Evolutionary conservation across 2,113 vertebrate species (phyloP).

Genomic region (Etheostoma cragini): DNA sequence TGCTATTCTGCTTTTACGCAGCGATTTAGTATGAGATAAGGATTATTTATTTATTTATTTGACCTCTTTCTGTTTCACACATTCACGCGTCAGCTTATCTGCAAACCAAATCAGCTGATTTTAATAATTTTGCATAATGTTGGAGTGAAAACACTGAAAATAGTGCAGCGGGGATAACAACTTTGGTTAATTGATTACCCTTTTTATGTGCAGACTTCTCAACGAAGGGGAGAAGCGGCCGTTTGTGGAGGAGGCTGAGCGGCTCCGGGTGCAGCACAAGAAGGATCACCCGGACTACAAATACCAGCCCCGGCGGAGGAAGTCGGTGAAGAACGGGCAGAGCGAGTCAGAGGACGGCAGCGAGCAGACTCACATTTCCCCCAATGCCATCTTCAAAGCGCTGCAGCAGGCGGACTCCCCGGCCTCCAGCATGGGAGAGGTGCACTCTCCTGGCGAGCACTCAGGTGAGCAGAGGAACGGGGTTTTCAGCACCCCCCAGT

Average conservation of each 20-base stretch:
- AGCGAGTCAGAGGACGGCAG: constrained; percentile 90
- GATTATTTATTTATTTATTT: neutral
- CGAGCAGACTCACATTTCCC: constrained; percentile 95
- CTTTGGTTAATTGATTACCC: too few species aligned
- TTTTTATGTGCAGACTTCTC: constrained; percentile 85
- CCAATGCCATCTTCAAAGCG: constrained; percentile 97
- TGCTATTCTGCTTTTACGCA: constrained; percentile 2
- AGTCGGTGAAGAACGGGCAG: constrained; percentile 96
- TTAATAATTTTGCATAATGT: neutral
- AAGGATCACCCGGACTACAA: constrained; percentile 99
- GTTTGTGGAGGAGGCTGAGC: constrained; percentile 96
- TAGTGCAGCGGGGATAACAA: too few species aligned
- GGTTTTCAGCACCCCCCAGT: neutral
- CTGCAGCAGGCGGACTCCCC: constrained; percentile 97
- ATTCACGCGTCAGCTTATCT: neutral
- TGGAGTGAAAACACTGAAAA: neutral
- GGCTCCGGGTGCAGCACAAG: constrained; percentile 97
- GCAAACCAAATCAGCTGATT: neutral
- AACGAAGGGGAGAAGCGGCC: constrained; percentile 96
- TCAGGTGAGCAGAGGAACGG: constrained; percentile 85
- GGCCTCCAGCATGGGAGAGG: constrained; percentile 96
- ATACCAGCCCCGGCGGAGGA: constrained; percentile 94
- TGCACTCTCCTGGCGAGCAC: constrained; percentile 95
- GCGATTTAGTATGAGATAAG: accelerated
- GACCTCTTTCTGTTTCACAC: neutral